These are phyloP conservation scores for Proterorhinus semilunaris DNA, from an alignment of 2,113 vertebrate genomes.

Conservation along the genomic window DNA sequence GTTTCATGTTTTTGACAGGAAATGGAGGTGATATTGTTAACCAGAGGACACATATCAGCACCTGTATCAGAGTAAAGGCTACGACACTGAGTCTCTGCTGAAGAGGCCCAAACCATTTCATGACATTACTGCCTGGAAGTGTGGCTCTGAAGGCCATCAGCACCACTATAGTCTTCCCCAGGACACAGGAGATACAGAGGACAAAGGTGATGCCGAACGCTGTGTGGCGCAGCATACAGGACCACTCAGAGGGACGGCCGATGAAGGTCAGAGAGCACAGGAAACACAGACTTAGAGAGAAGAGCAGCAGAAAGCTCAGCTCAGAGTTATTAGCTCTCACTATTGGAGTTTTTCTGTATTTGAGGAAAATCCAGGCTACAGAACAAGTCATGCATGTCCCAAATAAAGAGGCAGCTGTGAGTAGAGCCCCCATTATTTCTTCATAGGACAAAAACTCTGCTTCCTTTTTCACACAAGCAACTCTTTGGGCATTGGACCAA, in stretches of 20 bases:
- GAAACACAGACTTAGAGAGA: too few species aligned
- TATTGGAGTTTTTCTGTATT: slow-evolving; percentile 63
- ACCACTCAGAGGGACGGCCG: too few species aligned
- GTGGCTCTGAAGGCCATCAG: slow-evolving; percentile 65
- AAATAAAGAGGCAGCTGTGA: slow-evolving; percentile 55
- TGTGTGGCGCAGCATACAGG: too few species aligned
- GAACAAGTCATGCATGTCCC: slow-evolving; percentile 56
- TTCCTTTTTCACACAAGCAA: slow-evolving; percentile 62
- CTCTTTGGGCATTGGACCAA: slow-evolving; percentile 67
- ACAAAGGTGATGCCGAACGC: too few species aligned
- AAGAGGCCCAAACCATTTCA: slow-evolving; percentile 59
- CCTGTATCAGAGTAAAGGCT: slow-evolving; percentile 52
- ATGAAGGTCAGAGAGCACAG: too few species aligned
- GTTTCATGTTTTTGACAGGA: slow-evolving; percentile 26
- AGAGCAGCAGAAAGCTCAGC: slow-evolving; percentile 65
- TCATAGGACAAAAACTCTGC: slow-evolving; percentile 65
- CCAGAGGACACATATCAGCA: slow-evolving; percentile 68
- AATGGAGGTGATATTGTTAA: slow-evolving; percentile 64
- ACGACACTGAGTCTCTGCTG: slow-evolving; percentile 5
- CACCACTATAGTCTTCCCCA: slow-evolving; percentile 63
- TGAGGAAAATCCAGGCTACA: slow-evolving; percentile 64
- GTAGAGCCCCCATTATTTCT: slow-evolving; percentile 66
- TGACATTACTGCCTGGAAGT: slow-evolving; percentile 57
- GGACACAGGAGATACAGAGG: too few species aligned
- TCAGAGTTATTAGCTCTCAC: slow-evolving; percentile 68